Percentiles rank a stretch among this genome's conserved stretches.
phyloP scores from a whole-genome alignment of 2,113 vertebrate species.

The Machaerirhynchus nigripectus region DNA sequence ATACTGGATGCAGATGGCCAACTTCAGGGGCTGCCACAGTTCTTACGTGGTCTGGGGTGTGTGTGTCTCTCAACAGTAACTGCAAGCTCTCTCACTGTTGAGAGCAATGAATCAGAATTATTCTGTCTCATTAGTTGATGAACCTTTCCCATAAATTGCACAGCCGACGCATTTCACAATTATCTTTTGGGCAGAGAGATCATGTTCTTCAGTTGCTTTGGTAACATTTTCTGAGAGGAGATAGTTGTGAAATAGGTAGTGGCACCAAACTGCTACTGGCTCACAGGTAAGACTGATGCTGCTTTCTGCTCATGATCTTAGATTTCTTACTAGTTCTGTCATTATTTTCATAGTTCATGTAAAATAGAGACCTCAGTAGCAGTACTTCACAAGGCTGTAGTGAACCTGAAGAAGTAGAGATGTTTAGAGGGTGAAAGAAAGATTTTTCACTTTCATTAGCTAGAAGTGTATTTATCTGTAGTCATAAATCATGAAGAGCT shows the following conservation, averaged over 20 bases:
- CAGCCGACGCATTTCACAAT: not conserved
- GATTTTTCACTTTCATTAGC: not conserved
- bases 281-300: not conserved
- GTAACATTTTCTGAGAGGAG: not conserved
- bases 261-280: not conserved
- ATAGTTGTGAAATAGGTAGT: not conserved
- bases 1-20: not conserved
- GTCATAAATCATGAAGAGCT: not conserved
- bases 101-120: not conserved
- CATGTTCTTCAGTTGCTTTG: not conserved
- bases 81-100: not conserved
- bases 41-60: rapidly evolving
- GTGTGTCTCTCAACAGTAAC: not conserved
- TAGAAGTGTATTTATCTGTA: not conserved
- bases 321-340: not conserved
- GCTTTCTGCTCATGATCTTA: not conserved
- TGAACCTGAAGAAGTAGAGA: not conserved
- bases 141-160: not conserved
- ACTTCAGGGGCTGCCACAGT: rapidly evolving
- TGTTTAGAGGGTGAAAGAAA: not conserved
- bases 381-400: not conserved
- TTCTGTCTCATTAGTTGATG: not conserved
- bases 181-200: not conserved
- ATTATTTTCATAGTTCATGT: not conserved
- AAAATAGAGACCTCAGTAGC: not conserved